These are phyloP conservation scores for Sebastes aleutianus DNA, from an alignment of 2,797 vertebrate genomes.

Conservation along the genomic window DNA sequence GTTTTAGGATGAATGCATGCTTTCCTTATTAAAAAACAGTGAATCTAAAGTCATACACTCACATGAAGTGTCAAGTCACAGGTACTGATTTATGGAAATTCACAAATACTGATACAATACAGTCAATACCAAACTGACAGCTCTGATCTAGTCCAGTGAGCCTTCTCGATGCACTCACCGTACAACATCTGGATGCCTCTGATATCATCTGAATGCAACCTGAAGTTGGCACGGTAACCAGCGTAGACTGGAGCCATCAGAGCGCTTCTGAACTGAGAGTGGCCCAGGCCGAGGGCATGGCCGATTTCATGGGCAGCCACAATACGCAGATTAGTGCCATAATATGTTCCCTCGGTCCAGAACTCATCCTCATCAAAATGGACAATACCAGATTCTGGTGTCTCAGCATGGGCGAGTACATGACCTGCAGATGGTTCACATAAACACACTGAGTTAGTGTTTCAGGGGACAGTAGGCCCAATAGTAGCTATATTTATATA, in stretches of 20 bases:
- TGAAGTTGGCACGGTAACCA: slow-evolving; percentile 85
- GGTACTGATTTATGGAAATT: not conserved
- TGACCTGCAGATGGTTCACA: slow-evolving; percentile 71
- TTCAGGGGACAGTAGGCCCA: not conserved
- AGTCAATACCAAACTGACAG: not conserved
- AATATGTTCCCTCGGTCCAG: slow-evolving; percentile 86
- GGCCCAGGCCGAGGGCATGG: slow-evolving; percentile 89
- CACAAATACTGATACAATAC: not conserved
- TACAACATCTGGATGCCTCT: slow-evolving; percentile 88
- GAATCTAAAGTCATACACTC: not conserved
- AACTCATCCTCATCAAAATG: slow-evolving; percentile 91
- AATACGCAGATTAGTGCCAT: slow-evolving; percentile 89
- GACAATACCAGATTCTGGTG: slow-evolving; percentile 87
- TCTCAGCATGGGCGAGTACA: slow-evolving; percentile 89
- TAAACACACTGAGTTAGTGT: not conserved
- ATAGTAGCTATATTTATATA: not conserved
- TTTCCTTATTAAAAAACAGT: not conserved
- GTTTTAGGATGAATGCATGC: not conserved
- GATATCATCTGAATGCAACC: slow-evolving; percentile 86
- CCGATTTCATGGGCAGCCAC: slow-evolving; percentile 92
- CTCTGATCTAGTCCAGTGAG: not conserved
- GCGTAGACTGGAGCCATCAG: slow-evolving; percentile 88
- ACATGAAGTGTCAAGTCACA: not conserved
- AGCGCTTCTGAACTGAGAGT: slow-evolving; percentile 84
- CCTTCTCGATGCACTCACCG: slow-evolving; percentile 73